Conservation (phyloP, 2,888 invertebrate genomes). For the Trachelus troglodyta region DNA sequence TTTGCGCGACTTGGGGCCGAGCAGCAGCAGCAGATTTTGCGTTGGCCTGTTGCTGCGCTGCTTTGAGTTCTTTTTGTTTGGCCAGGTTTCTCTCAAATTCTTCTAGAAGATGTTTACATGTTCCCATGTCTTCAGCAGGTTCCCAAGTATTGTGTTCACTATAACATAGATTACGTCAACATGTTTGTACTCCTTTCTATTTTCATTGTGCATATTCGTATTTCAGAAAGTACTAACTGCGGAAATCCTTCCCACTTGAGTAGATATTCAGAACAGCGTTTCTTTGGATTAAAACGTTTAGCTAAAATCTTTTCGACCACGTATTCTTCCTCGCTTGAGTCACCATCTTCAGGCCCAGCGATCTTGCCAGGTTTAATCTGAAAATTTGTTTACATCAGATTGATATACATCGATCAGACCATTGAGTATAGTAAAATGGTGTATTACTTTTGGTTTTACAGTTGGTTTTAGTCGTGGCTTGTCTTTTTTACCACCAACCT, state of each 20-base stretch:
- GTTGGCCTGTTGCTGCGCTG: slow-evolving; percentile 56
- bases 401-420: background rate
- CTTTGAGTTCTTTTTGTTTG: slow-evolving; percentile 79
- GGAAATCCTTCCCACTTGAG: slow-evolving; percentile 88
- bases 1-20: slow-evolving; percentile 34
- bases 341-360: slow-evolving; percentile 40
- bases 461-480: slow-evolving; percentile 53
- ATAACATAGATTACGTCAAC: slow-evolving; percentile 17
- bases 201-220: background rate
- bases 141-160: slow-evolving; percentile 90
- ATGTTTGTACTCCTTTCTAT: background rate
- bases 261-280: slow-evolving; percentile 83
- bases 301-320: slow-evolving; percentile 86
- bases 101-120: slow-evolving; percentile 81
- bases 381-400: background rate
- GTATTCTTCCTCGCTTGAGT: slow-evolving; percentile 72
- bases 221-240: slow-evolving; percentile 69
- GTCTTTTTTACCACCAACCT: slow-evolving; percentile 37
- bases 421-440: background rate
- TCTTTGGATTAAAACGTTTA: slow-evolving; percentile 82
- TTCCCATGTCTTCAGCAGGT: slow-evolving; percentile 79
- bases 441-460: slow-evolving; percentile 52
- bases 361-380: slow-evolving; percentile 44
- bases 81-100: slow-evolving; percentile 85
- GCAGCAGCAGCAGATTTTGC: slow-evolving; percentile 26